Percentiles rank a stretch among this genome's conserved stretches.
Conservation (phyloP, 2,113 vertebrate species). For the Lycaon pictus region DNA sequence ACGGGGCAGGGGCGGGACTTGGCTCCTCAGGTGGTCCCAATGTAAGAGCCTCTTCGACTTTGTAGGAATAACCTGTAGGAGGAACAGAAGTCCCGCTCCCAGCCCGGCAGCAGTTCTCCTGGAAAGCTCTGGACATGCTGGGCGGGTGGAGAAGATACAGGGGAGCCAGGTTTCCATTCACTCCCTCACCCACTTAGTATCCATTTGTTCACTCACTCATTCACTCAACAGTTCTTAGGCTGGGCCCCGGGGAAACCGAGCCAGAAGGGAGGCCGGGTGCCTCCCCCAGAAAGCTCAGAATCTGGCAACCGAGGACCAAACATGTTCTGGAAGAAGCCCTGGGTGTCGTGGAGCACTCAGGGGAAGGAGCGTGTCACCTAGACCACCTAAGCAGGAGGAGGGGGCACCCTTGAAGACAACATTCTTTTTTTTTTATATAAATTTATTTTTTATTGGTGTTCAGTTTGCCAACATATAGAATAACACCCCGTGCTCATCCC, state of each 20-base stretch:
- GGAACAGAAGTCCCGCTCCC: neutral
- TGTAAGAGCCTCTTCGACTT: too few relatives aligned
- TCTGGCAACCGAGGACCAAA: neutral
- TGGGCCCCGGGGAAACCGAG: neutral
- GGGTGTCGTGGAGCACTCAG: neutral
- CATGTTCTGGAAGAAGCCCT: neutral
- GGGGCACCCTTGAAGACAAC: neutral
- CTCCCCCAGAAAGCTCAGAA: neutral
- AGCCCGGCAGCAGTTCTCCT: neutral
- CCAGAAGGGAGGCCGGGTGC: neutral
- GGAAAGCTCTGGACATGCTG: neutral
- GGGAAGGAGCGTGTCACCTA: too few relatives aligned
- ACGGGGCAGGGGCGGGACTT: too few relatives aligned
- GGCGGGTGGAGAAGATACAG: too few relatives aligned
- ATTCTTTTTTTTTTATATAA: neutral
- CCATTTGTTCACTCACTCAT: neutral
- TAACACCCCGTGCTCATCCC: too few relatives aligned
- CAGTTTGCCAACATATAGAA: too few relatives aligned
- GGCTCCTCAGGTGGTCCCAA: neutral
- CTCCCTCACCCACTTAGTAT: too few relatives aligned
- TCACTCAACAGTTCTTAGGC: neutral
- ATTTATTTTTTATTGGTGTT: too few relatives aligned
- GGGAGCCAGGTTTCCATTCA: neutral
- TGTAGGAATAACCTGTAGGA: neutral
- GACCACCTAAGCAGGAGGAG: rapidly evolving